phyloP scores from a whole-genome alignment of 2,888 invertebrate species.

The Strigamia crassipes region DNA sequence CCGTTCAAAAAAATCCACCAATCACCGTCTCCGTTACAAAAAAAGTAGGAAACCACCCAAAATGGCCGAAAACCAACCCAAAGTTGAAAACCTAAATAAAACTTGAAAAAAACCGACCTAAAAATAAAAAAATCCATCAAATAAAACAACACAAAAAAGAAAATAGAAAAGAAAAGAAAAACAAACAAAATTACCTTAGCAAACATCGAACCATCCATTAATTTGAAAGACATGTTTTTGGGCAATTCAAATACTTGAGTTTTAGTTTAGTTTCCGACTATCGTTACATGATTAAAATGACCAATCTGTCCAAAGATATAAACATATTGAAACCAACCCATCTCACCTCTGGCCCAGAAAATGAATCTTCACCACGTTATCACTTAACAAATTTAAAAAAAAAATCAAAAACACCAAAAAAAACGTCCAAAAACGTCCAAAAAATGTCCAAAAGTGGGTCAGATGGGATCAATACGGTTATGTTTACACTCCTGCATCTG shows the following conservation, averaged over 20 bases:
- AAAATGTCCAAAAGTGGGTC: neutral
- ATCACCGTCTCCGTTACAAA: too few species aligned
- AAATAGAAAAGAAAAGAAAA: neutral
- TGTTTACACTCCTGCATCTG: too few species aligned
- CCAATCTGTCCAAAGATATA: neutral
- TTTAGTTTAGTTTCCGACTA: neutral
- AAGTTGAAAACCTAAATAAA: neutral
- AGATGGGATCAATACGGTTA: neutral
- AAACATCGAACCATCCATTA: neutral
- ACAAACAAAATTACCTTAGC: neutral
- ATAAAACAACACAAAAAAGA: neutral
- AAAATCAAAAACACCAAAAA: neutral
- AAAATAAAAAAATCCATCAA: neutral
- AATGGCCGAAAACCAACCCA: too few species aligned
- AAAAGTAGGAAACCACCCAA: too few species aligned
- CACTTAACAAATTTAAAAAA: neutral
- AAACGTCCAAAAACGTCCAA: neutral
- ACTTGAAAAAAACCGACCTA: neutral
- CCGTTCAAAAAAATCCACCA: too few species aligned
- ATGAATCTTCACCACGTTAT: neutral
- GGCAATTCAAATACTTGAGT: too few species aligned
- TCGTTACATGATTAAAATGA: conserved; percentile 7
- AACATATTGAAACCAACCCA: neutral
- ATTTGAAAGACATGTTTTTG: neutral
- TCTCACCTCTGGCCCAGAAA: neutral